Evolutionary conservation across 2,888 invertebrate species (phyloP).

Genomic region (Ametastegia equiseti): DNA sequence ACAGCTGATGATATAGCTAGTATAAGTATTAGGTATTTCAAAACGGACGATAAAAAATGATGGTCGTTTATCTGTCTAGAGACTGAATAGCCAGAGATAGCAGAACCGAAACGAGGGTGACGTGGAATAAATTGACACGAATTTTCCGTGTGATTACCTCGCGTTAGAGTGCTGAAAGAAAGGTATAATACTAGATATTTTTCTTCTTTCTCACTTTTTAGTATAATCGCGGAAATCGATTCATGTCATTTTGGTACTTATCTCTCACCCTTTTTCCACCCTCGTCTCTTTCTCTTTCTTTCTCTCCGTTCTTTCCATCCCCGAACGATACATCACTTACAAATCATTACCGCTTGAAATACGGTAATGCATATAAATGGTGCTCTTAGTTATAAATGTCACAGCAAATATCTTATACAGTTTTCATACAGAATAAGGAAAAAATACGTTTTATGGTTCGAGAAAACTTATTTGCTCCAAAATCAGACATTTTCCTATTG

Average conservation of each 20-base stretch:
- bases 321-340: slow-evolving; percentile 22
- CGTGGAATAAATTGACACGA: slow-evolving; percentile 44
- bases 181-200: slow-evolving; percentile 33
- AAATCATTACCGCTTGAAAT: slow-evolving; percentile 24
- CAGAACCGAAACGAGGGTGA: slow-evolving; percentile 43
- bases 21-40: background rate
- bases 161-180: slow-evolving; percentile 29
- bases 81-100: slow-evolving; percentile 36
- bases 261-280: background rate
- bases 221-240: slow-evolving; percentile 16
- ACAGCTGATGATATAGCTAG: background rate
- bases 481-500: too few relatives aligned
- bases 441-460: background rate
- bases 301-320: background rate
- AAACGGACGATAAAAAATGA: slow-evolving; percentile 1
- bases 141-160: slow-evolving; percentile 47
- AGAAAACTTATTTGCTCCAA: too few relatives aligned
- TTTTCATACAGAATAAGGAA: background rate
- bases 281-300: background rate
- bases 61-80: slow-evolving; percentile 35
- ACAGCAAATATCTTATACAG: background rate
- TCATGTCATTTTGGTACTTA: slow-evolving; percentile 25
- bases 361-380: slow-evolving; percentile 20
- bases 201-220: slow-evolving; percentile 30
- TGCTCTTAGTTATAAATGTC: background rate